Evolutionary conservation across 2,113 vertebrate species (phyloP), one percentile per base, ranked within the genome.

Genomic region (Pollimyrus isidori): DNA sequence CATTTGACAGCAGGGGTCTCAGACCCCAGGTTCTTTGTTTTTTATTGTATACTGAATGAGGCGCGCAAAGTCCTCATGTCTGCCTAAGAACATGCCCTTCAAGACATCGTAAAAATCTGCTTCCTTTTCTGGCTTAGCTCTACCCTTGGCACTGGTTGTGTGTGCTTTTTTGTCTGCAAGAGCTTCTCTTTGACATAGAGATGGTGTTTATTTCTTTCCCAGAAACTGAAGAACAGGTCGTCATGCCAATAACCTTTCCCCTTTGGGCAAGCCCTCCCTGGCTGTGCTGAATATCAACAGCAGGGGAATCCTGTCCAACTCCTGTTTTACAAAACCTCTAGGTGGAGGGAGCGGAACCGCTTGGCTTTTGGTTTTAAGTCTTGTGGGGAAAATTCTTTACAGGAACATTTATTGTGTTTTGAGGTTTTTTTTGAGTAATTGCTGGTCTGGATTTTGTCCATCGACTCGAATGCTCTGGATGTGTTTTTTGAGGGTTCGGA

Each of bases 261-360:
- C 85, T 87, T 80, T 87, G n/a, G 50, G 85, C 50, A 87, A 53
- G 48, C 49, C 48, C 85, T 50, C 85, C 49, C 6, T 39, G n/a
- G 85, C 49, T 56, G 48, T 86, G 49, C 26, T 87, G 85, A 87
- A 87, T 87, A 53, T 87, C 85, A 87, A 87, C 49, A 87, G 85
- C 50, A 19, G 50, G 85, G 49, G 85, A 53, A 87, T 87, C 85
- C 85, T 53, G 50, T 87, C 49, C 85, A 87, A 39, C n/a, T 87
- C 26, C 23, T 35, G n/a, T 84, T 48, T 48, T 26, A 35, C 48
- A 87, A 87, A 87, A 87, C 35, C 26, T 53, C 15, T 46, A 86
- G 84, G 48, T 4, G 13, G n/a, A n/a, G 84, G 11, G 13, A 30
- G n/a, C 3, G 85, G 50, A 87, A 50, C 3, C 17, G 49, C 11